Conservation (phyloP, 2,888 invertebrate species). For the Caenorhabditis angaria region DNA sequence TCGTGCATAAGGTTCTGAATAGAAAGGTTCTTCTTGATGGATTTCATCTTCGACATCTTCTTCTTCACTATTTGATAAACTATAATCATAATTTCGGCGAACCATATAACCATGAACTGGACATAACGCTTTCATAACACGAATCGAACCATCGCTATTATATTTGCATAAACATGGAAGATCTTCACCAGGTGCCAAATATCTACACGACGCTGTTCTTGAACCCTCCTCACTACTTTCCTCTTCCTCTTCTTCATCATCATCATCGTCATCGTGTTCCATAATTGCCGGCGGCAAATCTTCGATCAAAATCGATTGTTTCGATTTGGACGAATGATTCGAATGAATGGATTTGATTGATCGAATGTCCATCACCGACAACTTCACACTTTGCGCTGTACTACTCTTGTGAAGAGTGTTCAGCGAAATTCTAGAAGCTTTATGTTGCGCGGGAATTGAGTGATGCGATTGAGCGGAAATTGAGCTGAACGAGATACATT, state of each 20-base stretch:
- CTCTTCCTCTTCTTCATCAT: conserved; percentile 40
- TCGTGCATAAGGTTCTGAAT: conserved; percentile 43
- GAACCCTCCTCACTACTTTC: conserved; percentile 24
- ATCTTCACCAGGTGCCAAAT: conserved; percentile 68
- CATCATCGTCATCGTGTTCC: conserved; percentile 55
- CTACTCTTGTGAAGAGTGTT: conserved; percentile 42
- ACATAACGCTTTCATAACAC: conserved; percentile 65
- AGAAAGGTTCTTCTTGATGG: conserved; percentile 57
- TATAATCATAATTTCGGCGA: conserved; percentile 60
- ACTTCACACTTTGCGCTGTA: conserved; percentile 36
- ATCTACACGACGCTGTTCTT: conserved; percentile 54
- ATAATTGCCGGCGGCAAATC: conserved; percentile 47
- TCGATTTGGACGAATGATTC: conserved; percentile 48
- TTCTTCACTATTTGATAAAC: conserved; percentile 56
- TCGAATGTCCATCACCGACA: conserved; percentile 50
- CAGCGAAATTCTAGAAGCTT: conserved; percentile 43
- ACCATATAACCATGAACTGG: conserved; percentile 71
- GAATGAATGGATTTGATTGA: conserved; percentile 48
- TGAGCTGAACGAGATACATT: conserved; percentile 19
- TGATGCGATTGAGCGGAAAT: conserved; percentile 42
- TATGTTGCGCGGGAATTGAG: conserved; percentile 26
- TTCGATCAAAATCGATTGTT: conserved; percentile 54
- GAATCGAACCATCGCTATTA: conserved; percentile 59
- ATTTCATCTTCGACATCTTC: conserved; percentile 54
- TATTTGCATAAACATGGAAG: conserved; percentile 70